Evolutionary conservation across 2,888 invertebrate species (phyloP).

Genomic region (Nebria brevicollis): DNA sequence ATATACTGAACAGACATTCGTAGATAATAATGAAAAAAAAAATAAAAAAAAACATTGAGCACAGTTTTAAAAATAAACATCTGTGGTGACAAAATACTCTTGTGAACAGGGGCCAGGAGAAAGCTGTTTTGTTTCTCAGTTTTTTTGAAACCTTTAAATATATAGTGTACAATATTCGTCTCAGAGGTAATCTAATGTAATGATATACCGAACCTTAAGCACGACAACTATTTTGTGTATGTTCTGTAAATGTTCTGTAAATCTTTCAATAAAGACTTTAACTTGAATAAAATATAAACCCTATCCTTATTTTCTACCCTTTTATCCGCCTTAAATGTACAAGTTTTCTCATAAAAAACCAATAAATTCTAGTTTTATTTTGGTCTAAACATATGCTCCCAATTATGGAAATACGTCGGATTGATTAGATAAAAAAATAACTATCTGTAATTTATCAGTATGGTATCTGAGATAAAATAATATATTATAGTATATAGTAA

Average conservation of each 20-base stretch:
- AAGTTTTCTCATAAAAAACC: not conserved
- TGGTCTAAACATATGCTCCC: not conserved
- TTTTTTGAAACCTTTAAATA: constrained; percentile 35
- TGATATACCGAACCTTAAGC: constrained; percentile 41
- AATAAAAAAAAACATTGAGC: constrained; percentile 28
- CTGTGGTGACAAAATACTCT: constrained; percentile 42
- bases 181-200: constrained; percentile 41
- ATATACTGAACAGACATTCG: constrained; percentile 72
- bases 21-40: constrained; percentile 25
- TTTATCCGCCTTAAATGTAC: not conserved
- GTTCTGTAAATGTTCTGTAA: constrained; percentile 47
- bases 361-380: not conserved
- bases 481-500: not conserved
- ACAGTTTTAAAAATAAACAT: constrained; percentile 21
- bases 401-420: too few species aligned
- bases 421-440: too few species aligned
- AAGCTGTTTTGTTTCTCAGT: constrained; percentile 24
- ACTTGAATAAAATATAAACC: constrained; percentile 33
- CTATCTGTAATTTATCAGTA: too few species aligned
- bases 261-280: constrained; percentile 42
- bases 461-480: too few species aligned
- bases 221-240: constrained; percentile 47
- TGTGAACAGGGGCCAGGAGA: constrained; percentile 41
- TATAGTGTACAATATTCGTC: constrained; percentile 47
- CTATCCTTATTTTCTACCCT: not conserved